Evolutionary conservation across 2,888 invertebrate species (phyloP), one percentile per base, ranked within the genome.

Genomic region (Steromphala cineraria): DNA sequence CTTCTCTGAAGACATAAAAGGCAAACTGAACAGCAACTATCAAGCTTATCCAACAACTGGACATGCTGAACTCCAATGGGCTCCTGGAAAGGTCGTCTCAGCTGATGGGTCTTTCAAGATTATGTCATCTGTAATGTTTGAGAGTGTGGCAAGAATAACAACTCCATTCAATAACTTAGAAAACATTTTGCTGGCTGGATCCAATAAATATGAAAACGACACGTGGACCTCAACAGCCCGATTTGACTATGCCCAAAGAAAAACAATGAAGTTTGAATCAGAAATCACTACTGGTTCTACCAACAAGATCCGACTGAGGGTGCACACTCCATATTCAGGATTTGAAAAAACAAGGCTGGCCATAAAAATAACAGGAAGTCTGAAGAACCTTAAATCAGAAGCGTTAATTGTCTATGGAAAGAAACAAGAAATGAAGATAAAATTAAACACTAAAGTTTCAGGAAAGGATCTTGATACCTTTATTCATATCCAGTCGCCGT

Each of bases 51-150:
- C 90, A 52, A 62, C 79, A 74, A 86, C 83, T 5, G 86, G 81
- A 4, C 82, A 85, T 46, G 53, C 56, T 4, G 82, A 85, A 71
- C n/a, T 87, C 24, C 71, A 80, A 55, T 83, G 84, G 84, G 56
- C 81, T 10, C 82, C 84, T n/a, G 62, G 75, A 19, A 62, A 76
- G 24, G 83, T 67, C 40, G 67, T 89, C 40, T 79, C 82, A 1
- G 55, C 88, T 1, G 88, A 87, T 75, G 83, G 90, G 2, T 82
- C 81, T 10, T 8, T 87, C 52, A 81, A 77, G 40, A 56, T 67
- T 28, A 78, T 62, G 75, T 77, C 81, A 2, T 13, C 77, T 4
- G 67, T 52, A 5, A 71, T 78, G 31, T 21, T 88, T n/a, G 82
- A 80, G 5, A 81, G 83, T 10, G 79, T 80, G 36, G 28, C 82